Base-by-base conservation (phyloP, 2,113 vertebrate species). In the Indicator indicator region DNA sequence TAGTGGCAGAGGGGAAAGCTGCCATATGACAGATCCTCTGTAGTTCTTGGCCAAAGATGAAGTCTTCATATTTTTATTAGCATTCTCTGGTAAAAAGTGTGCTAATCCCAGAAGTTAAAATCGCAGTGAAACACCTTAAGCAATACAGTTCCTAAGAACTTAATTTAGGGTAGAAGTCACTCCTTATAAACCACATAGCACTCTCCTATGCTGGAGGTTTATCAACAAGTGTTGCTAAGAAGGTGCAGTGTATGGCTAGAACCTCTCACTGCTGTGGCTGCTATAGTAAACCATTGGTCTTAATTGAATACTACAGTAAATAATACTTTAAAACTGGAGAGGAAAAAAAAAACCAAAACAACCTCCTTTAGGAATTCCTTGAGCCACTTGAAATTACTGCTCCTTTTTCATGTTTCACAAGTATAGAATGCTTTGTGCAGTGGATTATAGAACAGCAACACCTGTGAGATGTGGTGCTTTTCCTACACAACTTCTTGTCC, bases 271-370 rank as follows among this genome's bases (percentile, higher is more conserved):
- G 90, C 83, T 52, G 48, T 24, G 73, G 97, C 96, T 97, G 95
- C 97, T 97, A 97, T 97, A 97, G 97, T 24, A 27, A 97, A 93
- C 63, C 24, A 94, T 97, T 96, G 84, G 95, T 97, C 94, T 96
- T 95, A 95, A 97, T 97, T 97, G 96, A 96, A 95, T 93, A 80
- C 89, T 88, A 86, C 84, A 96, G 86, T 96, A 97, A 97, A 97
- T 96, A 97, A 97, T 96, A 96, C 96, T 97, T 97, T 87, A 91
- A 94, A 96, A 88, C 62, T 82, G 81, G 72, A 93, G 86, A 90
- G 59, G 60, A 80, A 92, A 89, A 93, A 86, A 91, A 92, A 97
- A 85, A 86, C 86, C 56, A 89, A 55, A 32, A 91, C 79, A 32
- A 91, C 79, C 50, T 83, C 65, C 46, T 83, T 70, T 88, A 94